A percentile compares a stretch with the other conserved stretches of the same genome.
phyloP scores from a whole-genome alignment of 2,113 vertebrate genomes.

The Marmota monax region DNA sequence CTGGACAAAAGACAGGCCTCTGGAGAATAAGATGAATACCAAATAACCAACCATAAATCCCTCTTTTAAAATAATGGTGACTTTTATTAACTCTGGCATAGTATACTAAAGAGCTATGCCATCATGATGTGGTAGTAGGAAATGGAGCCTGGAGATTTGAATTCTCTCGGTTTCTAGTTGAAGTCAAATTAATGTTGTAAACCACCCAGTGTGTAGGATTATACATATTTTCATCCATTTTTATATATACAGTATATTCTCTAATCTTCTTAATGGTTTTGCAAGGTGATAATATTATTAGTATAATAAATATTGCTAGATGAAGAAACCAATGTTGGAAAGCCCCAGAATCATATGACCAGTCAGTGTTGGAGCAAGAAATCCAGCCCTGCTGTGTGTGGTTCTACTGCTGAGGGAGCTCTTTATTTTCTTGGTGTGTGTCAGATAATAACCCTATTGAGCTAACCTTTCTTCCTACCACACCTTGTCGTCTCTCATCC shows the following conservation, averaged over 20 bases:
- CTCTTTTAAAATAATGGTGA: conserved; percentile 37
- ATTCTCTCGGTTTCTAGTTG: neutral
- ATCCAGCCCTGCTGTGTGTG: neutral
- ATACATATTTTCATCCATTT: neutral
- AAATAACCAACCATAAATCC: neutral
- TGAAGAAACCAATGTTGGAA: neutral
- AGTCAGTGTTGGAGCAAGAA: neutral
- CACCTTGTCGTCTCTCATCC: neutral
- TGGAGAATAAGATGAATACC: neutral
- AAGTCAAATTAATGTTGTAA: neutral
- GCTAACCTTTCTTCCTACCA: neutral
- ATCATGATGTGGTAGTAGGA: neutral
- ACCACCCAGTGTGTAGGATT: neutral
- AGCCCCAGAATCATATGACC: neutral
- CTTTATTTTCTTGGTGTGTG: neutral
- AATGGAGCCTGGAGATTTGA: neutral
- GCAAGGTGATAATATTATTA: neutral
- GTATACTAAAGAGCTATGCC: neutral
- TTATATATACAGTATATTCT: neutral
- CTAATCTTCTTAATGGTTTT: conserved; percentile 29
- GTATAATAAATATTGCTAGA: neutral
- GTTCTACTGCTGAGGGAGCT: neutral
- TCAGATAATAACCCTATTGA: neutral
- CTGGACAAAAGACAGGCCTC: conserved; percentile 5
- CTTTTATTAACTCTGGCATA: conserved; percentile 39